Conservation (phyloP, 2,888 invertebrate species). For the Linhomoeus sp. region DNA sequence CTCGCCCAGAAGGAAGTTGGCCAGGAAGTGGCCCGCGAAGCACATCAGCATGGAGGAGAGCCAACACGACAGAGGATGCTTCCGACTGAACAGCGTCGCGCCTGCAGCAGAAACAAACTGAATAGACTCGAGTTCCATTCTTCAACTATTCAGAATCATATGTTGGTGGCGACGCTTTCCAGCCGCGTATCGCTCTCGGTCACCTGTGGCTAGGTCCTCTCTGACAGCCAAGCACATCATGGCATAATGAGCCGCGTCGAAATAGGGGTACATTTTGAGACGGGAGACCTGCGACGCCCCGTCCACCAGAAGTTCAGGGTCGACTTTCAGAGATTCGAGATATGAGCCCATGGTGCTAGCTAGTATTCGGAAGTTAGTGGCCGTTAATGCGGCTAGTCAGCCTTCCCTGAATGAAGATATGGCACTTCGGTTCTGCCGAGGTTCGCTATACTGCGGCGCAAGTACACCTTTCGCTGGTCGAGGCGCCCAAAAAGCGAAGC, state of each 20-base stretch:
- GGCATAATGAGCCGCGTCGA: constrained; percentile 89
- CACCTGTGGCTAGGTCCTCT: constrained; percentile 78
- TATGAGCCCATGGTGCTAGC: no score
- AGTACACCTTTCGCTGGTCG: no score
- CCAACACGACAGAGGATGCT: constrained; percentile 94
- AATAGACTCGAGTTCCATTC: neutral
- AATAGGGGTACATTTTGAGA: constrained; percentile 99
- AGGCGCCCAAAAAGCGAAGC: no score
- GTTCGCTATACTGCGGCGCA: no score
- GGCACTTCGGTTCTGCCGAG: no score
- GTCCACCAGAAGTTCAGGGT: no score
- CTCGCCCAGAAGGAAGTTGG: constrained; percentile 82
- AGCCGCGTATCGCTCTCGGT: no score
- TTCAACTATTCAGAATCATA: neutral
- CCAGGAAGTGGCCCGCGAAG: constrained; percentile 83
- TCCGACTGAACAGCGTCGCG: constrained; percentile 72
- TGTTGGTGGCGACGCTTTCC: neutral
- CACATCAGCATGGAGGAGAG: constrained; percentile 90
- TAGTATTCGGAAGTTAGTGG: no score
- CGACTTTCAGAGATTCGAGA: no score
- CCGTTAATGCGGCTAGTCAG: no score
- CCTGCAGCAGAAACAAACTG: constrained; percentile 36
- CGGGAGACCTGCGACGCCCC: no score
- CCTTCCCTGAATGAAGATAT: no score
- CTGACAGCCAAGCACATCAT: constrained; percentile 79